Percentiles rank a stretch among this genome's conserved stretches.
Evolutionary conservation across 2,113 vertebrate genomes (phyloP).

Genomic region (Clarias macrocephalus): DNA sequence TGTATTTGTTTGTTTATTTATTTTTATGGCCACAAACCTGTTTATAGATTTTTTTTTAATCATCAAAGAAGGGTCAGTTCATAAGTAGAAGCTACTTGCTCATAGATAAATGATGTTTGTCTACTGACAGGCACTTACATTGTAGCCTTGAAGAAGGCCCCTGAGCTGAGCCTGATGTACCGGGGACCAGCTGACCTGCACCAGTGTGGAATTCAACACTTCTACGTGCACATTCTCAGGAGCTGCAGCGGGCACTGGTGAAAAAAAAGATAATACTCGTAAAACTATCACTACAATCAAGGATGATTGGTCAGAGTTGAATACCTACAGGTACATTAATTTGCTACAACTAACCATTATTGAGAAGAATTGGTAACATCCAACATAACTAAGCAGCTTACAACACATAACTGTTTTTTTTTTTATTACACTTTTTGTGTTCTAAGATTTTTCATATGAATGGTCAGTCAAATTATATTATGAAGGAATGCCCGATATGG

Average conservation of each 20-base stretch:
- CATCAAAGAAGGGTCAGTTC: too few species aligned
- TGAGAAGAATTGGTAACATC: background rate
- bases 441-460: background rate
- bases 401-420: background rate
- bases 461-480: background rate
- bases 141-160: constrained; percentile 87
- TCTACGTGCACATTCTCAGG: constrained; percentile 80
- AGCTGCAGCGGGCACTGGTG: constrained; percentile 84
- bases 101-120: constrained; percentile 6
- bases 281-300: background rate
- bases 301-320: background rate
- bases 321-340: background rate
- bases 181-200: constrained; percentile 83
- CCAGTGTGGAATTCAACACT: constrained; percentile 81
- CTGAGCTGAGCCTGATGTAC: constrained; percentile 81
- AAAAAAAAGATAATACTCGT: constrained; percentile 23
- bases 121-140: constrained; percentile 69
- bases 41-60: too few species aligned
- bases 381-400: background rate
- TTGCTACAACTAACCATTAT: background rate
- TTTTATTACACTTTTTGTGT: background rate
- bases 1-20: too few species aligned
- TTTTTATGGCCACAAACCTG: too few species aligned
- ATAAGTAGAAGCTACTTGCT: background rate
- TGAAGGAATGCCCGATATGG: background rate